phyloP scores from a whole-genome alignment of 1,140 invertebrate genomes.

The Zaprionus inermis region DNA sequence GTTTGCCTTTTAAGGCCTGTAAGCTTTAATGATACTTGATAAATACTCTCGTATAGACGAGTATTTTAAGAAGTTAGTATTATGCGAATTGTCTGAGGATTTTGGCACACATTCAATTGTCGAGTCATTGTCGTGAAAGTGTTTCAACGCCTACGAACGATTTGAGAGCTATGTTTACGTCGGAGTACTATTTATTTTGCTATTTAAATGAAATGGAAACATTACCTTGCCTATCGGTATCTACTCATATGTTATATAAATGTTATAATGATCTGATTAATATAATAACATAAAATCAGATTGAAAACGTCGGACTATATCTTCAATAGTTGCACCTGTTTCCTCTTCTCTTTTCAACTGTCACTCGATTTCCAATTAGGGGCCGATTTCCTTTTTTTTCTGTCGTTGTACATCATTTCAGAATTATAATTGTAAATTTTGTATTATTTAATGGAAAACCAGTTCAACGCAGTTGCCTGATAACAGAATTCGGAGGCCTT shows the following conservation, averaged over 20 bases:
- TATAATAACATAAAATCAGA: no score
- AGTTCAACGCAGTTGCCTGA: conserved; percentile 7
- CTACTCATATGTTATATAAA: no score
- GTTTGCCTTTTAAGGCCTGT: conserved; percentile 17
- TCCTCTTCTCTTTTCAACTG: background rate
- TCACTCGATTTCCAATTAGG: background rate
- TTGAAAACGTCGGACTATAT: no score
- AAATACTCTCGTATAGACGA: conserved; percentile 24
- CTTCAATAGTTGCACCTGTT: background rate
- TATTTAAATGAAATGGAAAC: no score
- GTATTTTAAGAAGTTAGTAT: conserved; percentile 21
- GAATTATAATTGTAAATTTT: background rate
- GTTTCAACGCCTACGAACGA: conserved; percentile 1
- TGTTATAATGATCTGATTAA: no score
- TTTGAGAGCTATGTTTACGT: background rate
- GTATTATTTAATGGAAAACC: background rate
- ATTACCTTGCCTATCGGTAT: no score
- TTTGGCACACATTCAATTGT: conserved; percentile 29
- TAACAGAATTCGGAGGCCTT: conserved; percentile 15
- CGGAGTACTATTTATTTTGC: no score
- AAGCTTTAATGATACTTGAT: conserved; percentile 42
- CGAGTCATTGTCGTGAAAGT: conserved; percentile 7
- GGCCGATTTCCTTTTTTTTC: background rate
- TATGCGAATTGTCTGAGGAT: conserved; percentile 9
- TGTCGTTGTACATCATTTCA: background rate